Evolutionary conservation across 2,888 invertebrate genomes (phyloP).

Genomic region (Cheilosia vulpina): DNA sequence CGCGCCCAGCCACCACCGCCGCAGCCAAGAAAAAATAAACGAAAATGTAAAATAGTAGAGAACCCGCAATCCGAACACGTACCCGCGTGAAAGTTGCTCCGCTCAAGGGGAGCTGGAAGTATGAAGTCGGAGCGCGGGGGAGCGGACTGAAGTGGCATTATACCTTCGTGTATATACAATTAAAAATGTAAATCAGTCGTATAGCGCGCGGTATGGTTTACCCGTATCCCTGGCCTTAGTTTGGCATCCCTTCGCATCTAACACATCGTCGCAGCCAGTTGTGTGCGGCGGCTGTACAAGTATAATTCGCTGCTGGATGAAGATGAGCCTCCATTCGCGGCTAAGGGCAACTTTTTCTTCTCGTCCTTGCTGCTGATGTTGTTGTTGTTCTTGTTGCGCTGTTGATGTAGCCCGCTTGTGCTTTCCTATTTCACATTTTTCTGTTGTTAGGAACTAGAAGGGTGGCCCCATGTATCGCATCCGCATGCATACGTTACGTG

Average conservation of each 20-base stretch:
- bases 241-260: slow-evolving; percentile 60
- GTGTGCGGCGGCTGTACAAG: slow-evolving; percentile 27
- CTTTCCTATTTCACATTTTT: slow-evolving; percentile 64
- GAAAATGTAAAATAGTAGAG: slow-evolving; percentile 74
- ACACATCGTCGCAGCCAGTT: slow-evolving; percentile 49
- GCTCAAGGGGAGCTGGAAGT: slow-evolving; percentile 46
- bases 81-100: slow-evolving; percentile 74
- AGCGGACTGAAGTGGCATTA: slow-evolving; percentile 73
- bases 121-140: slow-evolving; percentile 19
- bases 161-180: slow-evolving; percentile 78
- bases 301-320: slow-evolving; percentile 32
- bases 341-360: slow-evolving; percentile 77
- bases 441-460: slow-evolving; percentile 74
- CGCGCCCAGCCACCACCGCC: slow-evolving; percentile 51
- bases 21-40: slow-evolving; percentile 70
- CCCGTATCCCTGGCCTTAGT: slow-evolving; percentile 68
- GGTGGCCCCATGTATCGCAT: slow-evolving; percentile 68
- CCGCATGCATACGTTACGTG: slow-evolving; percentile 58
- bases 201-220: slow-evolving; percentile 69
- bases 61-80: slow-evolving; percentile 74
- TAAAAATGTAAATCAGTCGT: slow-evolving; percentile 81
- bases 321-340: slow-evolving; percentile 72
- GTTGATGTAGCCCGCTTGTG: slow-evolving; percentile 29
- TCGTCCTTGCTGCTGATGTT: slow-evolving; percentile 27
- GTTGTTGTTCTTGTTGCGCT: slow-evolving; percentile 22